phyloP scores from a whole-genome alignment of 1,140 invertebrate species.

The Bombus pyrosoma region DNA sequence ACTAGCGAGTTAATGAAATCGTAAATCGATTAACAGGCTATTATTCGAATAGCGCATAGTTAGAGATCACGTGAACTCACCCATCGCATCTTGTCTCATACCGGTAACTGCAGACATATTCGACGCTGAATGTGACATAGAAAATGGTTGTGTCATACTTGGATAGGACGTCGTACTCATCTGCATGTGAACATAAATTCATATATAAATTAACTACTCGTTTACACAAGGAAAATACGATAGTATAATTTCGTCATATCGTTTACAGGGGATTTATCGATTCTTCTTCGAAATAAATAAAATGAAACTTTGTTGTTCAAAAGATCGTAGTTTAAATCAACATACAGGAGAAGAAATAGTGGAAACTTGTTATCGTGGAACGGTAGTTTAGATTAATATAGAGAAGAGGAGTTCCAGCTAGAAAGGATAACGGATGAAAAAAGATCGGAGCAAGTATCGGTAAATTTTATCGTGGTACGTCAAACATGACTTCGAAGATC shows the following conservation, averaged over 20 bases:
- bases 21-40: neutral
- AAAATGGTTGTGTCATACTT: conserved; percentile 96
- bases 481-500: neutral
- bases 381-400: neutral
- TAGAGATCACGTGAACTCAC: conserved; percentile 83
- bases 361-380: neutral
- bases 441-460: neutral
- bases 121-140: conserved; percentile 93
- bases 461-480: neutral
- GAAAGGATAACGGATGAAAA: neutral
- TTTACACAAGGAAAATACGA: too few species aligned
- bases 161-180: conserved; percentile 96
- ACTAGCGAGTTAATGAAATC: neutral
- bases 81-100: conserved; percentile 95
- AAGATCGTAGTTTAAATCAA: neutral
- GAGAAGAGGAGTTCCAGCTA: neutral
- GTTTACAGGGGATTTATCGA: too few species aligned
- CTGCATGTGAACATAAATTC: conserved; percentile 83
- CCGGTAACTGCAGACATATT: conserved; percentile 94
- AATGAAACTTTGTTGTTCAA: neutral
- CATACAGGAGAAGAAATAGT: too few species aligned
- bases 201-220: neutral
- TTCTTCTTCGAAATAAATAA: neutral
- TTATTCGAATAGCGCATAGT: neutral
- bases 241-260: neutral